Base-by-base conservation (phyloP, 2,113 vertebrate species). In the Bucco capensis region DNA sequence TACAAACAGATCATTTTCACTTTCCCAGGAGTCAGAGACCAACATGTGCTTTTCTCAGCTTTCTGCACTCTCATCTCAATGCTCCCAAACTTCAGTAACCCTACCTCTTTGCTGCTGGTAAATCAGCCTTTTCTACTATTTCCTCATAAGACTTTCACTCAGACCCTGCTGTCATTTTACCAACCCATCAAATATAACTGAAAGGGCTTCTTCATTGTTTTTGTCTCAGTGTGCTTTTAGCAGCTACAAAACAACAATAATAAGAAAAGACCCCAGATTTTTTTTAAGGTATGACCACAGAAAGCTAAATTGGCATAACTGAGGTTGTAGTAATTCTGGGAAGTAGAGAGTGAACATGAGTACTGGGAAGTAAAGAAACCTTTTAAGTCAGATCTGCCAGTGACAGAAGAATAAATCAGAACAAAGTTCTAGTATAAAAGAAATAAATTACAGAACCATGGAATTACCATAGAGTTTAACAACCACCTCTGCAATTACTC, bases 361-460 rank as follows among this genome's bases (percentile, higher is more conserved):
- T 14, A 12, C 89, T 49, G 53, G 33, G 22, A 95, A 88, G 86
- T 74, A 86, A 88, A 86, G 37, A 75, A 92, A 53, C 23, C 73
- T 89, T 91, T 94, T 78, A 92, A 92, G 94, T 92, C 83, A 92
- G 37, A 75, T 60, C 83, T 90, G 70, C 70, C 58, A 87, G 70
- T 30, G 28, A 93, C 25, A 90, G 74, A 95, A 81, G 44, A 90
- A 92, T 84, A 94, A 94, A 81, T 90, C 56, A 81, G 35, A 93
- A 89, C 64, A 40, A 93, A 75, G 74, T 86, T 93, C 89, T 69
- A 85, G 58, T 76, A 87, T 61, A 73, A 82, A 89, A 85, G 81
- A 86, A 78, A 92, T 46, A 92, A 93, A 94, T 89, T 92, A 87
- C 71, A 91, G 62, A 93, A 90, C 69, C 23, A 90, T 1, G 0